Percentiles rank a stretch among this genome's conserved stretches.
These are phyloP conservation scores for Dendrocincla tyrannina DNA, from an alignment of 2,797 vertebrate genomes.

Conservation along the genomic window DNA sequence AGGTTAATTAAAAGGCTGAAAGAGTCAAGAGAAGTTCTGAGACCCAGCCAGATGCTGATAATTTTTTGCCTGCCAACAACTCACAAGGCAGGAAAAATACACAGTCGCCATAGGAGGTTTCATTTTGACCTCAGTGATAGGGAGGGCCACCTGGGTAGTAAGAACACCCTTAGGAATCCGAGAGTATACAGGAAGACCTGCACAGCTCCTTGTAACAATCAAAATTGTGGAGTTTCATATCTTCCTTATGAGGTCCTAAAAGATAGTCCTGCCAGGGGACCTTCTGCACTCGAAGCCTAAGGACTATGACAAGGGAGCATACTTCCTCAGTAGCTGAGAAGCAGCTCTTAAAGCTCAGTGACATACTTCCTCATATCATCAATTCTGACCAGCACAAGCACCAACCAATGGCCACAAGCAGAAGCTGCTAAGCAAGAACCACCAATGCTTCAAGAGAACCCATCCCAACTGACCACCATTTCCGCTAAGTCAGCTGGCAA, in stretches of 20 bases:
- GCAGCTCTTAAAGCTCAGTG: background rate
- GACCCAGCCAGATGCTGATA: background rate
- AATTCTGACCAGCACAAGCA: background rate
- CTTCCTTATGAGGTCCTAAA: background rate
- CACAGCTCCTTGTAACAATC: background rate
- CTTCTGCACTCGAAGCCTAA: background rate
- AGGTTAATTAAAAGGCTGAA: background rate
- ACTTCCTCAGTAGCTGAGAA: background rate
- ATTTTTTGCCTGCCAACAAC: background rate
- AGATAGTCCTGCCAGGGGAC: background rate
- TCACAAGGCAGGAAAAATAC: background rate
- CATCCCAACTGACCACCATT: background rate
- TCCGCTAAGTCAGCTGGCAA: background rate
- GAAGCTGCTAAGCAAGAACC: background rate
- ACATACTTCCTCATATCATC: background rate
- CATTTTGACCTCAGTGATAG: background rate
- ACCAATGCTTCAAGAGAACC: background rate
- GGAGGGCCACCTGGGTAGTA: background rate
- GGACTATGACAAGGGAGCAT: background rate
- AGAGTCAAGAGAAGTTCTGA: background rate
- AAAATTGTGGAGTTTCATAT: background rate
- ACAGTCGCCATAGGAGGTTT: background rate
- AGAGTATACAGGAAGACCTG: background rate
- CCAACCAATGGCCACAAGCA: background rate
- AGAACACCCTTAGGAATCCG: background rate